phyloP scores from a whole-genome alignment of 2,888 invertebrate genomes.

The Mongoloraphidia duomilia region DNA sequence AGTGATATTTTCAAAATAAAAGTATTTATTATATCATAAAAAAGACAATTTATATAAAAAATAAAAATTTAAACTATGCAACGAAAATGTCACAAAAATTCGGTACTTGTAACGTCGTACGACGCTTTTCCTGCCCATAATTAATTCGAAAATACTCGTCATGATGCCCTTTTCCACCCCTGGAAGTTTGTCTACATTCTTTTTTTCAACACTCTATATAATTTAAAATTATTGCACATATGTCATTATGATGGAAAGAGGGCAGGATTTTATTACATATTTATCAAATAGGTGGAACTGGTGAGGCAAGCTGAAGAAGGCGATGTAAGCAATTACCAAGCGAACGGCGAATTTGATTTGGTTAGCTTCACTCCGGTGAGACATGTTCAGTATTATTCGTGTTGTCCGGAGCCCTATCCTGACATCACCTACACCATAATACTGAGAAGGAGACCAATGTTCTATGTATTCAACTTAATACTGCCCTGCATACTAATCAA shows the following conservation, averaged over 20 bases:
- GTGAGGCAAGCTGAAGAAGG: slow-evolving; percentile 66
- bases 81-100: too few species aligned
- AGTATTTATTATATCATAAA: too few species aligned
- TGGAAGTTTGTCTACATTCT: background rate
- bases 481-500: slow-evolving; percentile 74
- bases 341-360: slow-evolving; percentile 82
- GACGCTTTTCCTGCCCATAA: too few species aligned
- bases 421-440: slow-evolving; percentile 72
- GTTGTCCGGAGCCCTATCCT: slow-evolving; percentile 70
- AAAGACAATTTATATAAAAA: too few species aligned
- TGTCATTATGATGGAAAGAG: too few species aligned
- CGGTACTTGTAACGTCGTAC: too few species aligned
- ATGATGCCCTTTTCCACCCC: too few species aligned
- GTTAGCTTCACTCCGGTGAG: slow-evolving; percentile 59
- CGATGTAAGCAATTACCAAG: slow-evolving; percentile 77
- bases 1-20: too few species aligned
- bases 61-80: too few species aligned
- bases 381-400: slow-evolving; percentile 62
- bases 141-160: too few species aligned
- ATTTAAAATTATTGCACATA: slow-evolving; percentile 4
- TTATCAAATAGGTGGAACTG: slow-evolving; percentile 45
- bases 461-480: slow-evolving; percentile 75
- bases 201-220: slow-evolving; percentile 4
- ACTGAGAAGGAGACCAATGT: slow-evolving; percentile 60
- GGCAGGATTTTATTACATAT: too few species aligned